phyloP scores from a whole-genome alignment of 2,888 invertebrate species.

The Drosophila borealis region DNA sequence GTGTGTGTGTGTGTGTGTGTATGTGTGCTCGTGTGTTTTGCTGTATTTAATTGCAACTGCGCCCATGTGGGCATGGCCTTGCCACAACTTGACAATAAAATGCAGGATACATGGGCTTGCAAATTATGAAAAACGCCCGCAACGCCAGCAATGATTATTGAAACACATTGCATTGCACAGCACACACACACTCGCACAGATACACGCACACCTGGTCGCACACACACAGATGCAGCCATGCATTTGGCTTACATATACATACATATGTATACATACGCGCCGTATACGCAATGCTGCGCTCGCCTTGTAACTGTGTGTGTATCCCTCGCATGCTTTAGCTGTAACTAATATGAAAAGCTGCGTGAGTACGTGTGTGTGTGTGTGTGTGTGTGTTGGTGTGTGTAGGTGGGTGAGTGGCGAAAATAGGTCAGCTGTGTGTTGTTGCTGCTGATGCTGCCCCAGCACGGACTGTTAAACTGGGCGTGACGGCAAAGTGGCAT shows the following conservation, averaged over 20 bases:
- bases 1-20: constrained; percentile 9
- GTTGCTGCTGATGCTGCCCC: constrained; percentile 25
- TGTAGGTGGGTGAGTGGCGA: constrained; percentile 34
- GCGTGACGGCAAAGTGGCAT: constrained; percentile 76
- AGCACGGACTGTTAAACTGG: constrained; percentile 67
- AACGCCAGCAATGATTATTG: constrained; percentile 64
- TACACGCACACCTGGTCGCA: constrained; percentile 18
- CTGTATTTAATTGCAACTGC: constrained; percentile 61
- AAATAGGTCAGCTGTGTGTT: constrained; percentile 72
- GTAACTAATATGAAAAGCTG: constrained; percentile 74
- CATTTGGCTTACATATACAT: constrained; percentile 3
- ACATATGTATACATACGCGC: constrained; percentile 29
- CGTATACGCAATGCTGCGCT: constrained; percentile 49
- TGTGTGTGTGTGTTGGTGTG: constrained; percentile 22
- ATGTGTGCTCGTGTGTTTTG: constrained; percentile 3
- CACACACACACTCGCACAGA: constrained; percentile 16
- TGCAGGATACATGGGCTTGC: constrained; percentile 57
- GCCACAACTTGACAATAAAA: constrained; percentile 71
- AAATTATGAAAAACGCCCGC: constrained; percentile 62
- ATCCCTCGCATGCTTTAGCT: constrained; percentile 41
- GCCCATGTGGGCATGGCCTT: constrained; percentile 58
- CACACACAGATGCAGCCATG: constrained; percentile 8
- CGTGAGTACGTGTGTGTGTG: background rate
- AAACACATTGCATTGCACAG: constrained; percentile 38
- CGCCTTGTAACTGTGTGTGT: constrained; percentile 33